Base-by-base conservation (phyloP, 2,888 invertebrate species). In the Atethmia centrago region DNA sequence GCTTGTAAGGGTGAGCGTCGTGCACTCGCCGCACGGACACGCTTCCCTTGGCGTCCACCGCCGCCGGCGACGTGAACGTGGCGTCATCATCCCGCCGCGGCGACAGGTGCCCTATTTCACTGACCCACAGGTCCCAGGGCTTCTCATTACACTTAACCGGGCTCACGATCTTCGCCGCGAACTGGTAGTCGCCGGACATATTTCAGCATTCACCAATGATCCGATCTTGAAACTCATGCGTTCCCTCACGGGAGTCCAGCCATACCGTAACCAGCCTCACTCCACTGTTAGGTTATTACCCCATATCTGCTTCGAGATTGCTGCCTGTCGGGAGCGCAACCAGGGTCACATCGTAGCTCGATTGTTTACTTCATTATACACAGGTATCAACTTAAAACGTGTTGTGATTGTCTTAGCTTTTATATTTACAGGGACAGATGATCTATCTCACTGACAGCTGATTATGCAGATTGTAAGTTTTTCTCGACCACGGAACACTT, bases 371-470 rank as follows among this genome's bases (percentile, higher is more conserved):
- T 92, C 95, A 94, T 94, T 92, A 93, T 93, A 92, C 89, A 91
- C 90, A 91, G 90, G 90, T 88, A 87, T 88, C 85, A 83, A 88
- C 89, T 89, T 88, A 88, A 92, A 94, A 94, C 92, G 93, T 94
- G 94, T 95, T 95, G 92, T 95, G 95, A 93, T 95, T 92, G 94
- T 94, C 94, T 96, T 93, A 94, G 93, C 93, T 95, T 95, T 95
- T 94, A 95, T 96, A 96, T 96, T 96, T 96, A 96, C 96, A 95
- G 94, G 93, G 95, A 96, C 96, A 96, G 96, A 96, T 96, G 96
- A 96, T 96, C 95, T 95, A 93, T 94, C 94, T 96, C 95, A 95
- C 94, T 96, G 96, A 96, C 96, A 96, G 96, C 96, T 96, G 96
- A 96, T 96, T 96, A 96, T 96, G 96, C 95, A 95, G 96, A 96